Percentiles rank a stretch among this genome's conserved stretches.
Conservation (phyloP, 2,888 invertebrate species). For the Epirrhoe tristata region DNA sequence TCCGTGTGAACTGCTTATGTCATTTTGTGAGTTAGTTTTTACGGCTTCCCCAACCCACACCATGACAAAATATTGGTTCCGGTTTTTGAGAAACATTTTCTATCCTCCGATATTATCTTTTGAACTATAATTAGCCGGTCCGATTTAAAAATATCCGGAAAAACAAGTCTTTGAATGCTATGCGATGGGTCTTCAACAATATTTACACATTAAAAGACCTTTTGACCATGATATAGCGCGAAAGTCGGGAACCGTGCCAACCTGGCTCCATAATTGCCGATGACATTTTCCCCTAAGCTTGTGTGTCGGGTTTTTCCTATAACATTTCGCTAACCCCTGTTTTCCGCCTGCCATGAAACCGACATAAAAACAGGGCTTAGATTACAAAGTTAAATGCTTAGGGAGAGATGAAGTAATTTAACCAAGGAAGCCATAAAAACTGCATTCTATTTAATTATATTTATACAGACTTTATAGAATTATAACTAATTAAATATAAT, state of each 20-base stretch:
- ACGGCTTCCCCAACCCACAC: slow-evolving; percentile 47
- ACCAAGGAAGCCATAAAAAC: background rate
- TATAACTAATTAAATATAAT: background rate
- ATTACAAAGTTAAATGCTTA: slow-evolving; percentile 34
- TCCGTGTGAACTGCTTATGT: slow-evolving; percentile 43
- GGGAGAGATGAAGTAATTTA: slow-evolving; percentile 23
- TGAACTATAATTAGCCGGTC: background rate
- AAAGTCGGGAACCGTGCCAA: slow-evolving; percentile 2
- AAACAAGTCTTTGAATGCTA: too few relatives aligned
- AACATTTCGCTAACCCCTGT: slow-evolving; percentile 45
- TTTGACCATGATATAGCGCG: background rate
- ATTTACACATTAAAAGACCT: background rate
- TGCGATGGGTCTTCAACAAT: too few relatives aligned
- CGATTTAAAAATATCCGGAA: too few relatives aligned
- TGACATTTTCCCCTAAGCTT: slow-evolving; percentile 51
- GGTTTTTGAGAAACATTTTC: slow-evolving; percentile 34
- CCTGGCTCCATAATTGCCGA: slow-evolving; percentile 48
- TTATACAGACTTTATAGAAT: background rate
- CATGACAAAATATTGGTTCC: slow-evolving; percentile 24
- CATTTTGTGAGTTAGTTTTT: slow-evolving; percentile 46
- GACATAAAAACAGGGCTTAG: slow-evolving; percentile 33
- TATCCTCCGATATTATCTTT: slow-evolving; percentile 10
- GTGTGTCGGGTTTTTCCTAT: slow-evolving; percentile 46
- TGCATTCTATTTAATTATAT: background rate
- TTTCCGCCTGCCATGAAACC: slow-evolving; percentile 38